Evolutionary conservation across 1,140 invertebrate genomes (phyloP), one percentile per base, ranked within the genome.

Genomic region (Drosophila tsacasi): DNA sequence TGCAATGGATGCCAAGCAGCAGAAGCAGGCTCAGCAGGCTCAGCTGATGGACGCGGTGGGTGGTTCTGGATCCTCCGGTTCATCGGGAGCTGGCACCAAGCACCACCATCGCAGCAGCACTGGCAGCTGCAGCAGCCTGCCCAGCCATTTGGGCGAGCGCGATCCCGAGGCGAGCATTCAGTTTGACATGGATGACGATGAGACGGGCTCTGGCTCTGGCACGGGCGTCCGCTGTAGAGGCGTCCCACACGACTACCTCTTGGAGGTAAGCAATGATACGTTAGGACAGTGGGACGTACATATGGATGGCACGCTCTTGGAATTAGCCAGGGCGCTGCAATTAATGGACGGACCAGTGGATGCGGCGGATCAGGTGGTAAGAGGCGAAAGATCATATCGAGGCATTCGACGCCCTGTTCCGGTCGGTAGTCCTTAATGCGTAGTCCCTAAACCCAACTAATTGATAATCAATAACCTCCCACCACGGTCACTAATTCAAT

Each of bases 151-250:
- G 19, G 64, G 65, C 23, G 84, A 85, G 5, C 42, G 66, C 13
- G 84, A 86, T n/a, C 21, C 54, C 12, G 59, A 79, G 32, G 49
- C 79, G 9, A 55, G 57, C 40, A 71, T 54, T 10, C 77, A 72
- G 44, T 81, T 90, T 35, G 75, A 76, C 52, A 68, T 66, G 63
- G 85, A 90, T 32, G 81, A 59, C n/a, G 67, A 81, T 44, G 75
- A 79, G 52, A 57, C 37, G 19, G 39, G 39, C 39, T 40, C 39
- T 7, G 52, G 39, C 50, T 8, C 23, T 1, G 35, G 44, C 21
- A 35, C 44, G 35, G 17, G 39, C n/a, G n/a, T 17, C 3, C 44
- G 35, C 27, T 17, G 9, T 6, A 52, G 44, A 46, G 71, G n/a
- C 27, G 46, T 23, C 50, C 63, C 63, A 54, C 57, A 76, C 59